These are phyloP conservation scores for Petrophora chlorosata DNA, from an alignment of 2,888 invertebrate species.

Conservation along the genomic window DNA sequence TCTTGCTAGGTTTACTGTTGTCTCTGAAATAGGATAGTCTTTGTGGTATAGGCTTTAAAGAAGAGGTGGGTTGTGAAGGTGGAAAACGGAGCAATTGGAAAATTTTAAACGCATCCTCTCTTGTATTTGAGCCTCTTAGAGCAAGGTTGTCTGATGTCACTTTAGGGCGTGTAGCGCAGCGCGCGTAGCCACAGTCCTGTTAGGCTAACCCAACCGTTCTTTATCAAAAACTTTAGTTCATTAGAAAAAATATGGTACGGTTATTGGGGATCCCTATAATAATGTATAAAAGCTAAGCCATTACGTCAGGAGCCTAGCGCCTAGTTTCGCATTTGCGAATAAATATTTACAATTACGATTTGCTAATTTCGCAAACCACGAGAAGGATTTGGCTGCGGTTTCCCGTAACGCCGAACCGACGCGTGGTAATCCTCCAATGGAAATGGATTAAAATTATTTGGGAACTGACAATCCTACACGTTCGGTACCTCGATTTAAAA, in stretches of 20 bases:
- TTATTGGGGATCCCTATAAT: no score
- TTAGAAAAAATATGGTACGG: no score
- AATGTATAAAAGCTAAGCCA: no score
- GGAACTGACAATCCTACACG: not conserved
- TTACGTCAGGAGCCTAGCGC: no score
- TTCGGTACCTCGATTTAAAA: not conserved
- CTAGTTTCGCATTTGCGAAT: not conserved
- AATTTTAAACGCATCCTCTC: no score
- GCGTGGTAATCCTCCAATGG: not conserved
- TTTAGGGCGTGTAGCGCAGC: no score
- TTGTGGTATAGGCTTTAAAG: slow-evolving; percentile 4
- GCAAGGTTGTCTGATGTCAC: no score
- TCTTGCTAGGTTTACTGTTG: slow-evolving; percentile 5
- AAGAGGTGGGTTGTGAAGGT: no score
- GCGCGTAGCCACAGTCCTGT: no score
- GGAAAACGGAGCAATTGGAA: not conserved
- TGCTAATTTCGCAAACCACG: slow-evolving; percentile 4
- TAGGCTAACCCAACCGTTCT: no score
- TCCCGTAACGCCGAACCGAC: not conserved
- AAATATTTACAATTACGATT: not conserved
- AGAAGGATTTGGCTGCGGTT: slow-evolving; percentile 12
- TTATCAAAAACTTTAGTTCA: no score
- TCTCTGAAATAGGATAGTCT: slow-evolving; percentile 4
- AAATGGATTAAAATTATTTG: slow-evolving; percentile 6
- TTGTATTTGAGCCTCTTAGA: no score